Base-by-base conservation (phyloP, 2,888 invertebrate genomes). In the Lymantria dispar region DNA sequence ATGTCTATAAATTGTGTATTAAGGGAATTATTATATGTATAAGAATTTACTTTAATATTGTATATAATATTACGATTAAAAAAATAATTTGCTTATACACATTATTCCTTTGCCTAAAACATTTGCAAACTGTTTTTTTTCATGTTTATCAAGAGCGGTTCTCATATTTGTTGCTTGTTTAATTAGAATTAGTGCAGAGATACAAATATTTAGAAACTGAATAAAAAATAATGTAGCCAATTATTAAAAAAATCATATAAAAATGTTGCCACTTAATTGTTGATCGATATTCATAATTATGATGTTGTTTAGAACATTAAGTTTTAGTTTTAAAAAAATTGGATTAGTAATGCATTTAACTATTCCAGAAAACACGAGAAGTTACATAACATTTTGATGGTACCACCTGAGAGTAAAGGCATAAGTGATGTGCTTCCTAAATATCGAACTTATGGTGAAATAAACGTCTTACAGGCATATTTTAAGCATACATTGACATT, bases 31-130 rank as follows among this genome's bases (percentile, higher is more conserved):
- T 60, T 56, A 54, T 50, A n/a, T n/a, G n/a, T n/a, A 12, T 68
- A 68, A 60, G 68, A 59, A 60, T 60, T 62, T 68, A 62, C 40
- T 45, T 70, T 70, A 56, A 64, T 64, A 69, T 60, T 70, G 70
- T 70, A 69, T 63, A 71, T 63, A 59, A 58, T 58, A 55, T 52
- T 68, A 59, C 56, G 57, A 60, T 63, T 57, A 54, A 60, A 62
- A 56, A 55, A 53, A 65, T n/a, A n/a, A n/a, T n/a, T 53, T 60
- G 58, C 62, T 66, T 29, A 43, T 50, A 49, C 43, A 45, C 43
- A 45, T 56, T 56, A 39, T 58, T 56, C 48, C 50, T 58, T 58
- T 53, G 48, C 46, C 43, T 54, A 46, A 53, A 51, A 52, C 51
- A 58, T 43, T 53, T 60, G 54, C 43, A 62, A 63, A 55, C 50